Evolutionary conservation across 2,113 vertebrate species (phyloP), one percentile per base, ranked within the genome.

Genomic region (Gambusia holbrooki): DNA sequence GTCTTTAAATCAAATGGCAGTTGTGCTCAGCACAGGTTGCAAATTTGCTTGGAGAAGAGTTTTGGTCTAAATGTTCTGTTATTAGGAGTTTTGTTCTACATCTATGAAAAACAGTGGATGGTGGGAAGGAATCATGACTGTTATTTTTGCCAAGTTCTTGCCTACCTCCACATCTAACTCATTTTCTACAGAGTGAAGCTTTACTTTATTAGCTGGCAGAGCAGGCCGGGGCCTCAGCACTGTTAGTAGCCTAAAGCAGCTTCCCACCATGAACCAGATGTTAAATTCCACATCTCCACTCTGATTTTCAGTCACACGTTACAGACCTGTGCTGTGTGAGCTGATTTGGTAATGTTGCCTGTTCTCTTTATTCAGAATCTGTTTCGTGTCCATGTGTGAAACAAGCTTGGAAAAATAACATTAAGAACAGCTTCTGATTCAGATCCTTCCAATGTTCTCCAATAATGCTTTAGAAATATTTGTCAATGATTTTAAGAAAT

Each of bases 221-320:
- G 64, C 32, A 45, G 69, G 48, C 33, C 30, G 62, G 82, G 29
- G 40, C 51, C n/a, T 76, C 69, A 69, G 32, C 15, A 25, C 51
- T n/a, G 22, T n/a, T 37, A 29, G 33, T 48, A 29, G 60, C 65
- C 60, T 64, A 45, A 51, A 79, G 51, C 64, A n/a, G 33, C 60
- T 78, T 70, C 62, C 69, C 42, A 65, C 51, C 19, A 62, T 66
- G 58, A 79, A 40, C 69, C 68, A 84, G 37, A 81, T 72, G 73
- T 71, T 82, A 54, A 74, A 82, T 82, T 86, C 69, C 72, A 64
- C 62, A 63, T 48, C 51, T 82, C 79, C 54, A 40, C 28, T 42
- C 54, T 2, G 0, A 66, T 72, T 75, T 80, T 73, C 65, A 45
- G 69, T 81, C 70, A 70, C 73, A 29, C 32, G 30, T 10, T 33